Percentiles rank a stretch among this genome's conserved stretches.
Conservation (phyloP, 2,797 vertebrate species). For the Chloroceryle inda region DNA sequence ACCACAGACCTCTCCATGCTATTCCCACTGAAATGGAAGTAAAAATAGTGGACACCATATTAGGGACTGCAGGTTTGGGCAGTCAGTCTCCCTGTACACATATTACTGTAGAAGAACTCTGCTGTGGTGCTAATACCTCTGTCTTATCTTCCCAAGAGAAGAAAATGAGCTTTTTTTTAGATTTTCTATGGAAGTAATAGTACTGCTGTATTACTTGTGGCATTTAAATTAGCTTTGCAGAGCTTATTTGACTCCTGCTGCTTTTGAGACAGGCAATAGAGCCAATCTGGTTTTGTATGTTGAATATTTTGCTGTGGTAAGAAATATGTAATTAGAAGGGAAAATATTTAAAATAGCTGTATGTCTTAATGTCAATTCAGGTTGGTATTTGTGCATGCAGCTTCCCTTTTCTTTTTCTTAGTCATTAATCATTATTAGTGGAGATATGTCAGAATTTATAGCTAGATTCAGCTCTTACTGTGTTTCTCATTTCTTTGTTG, state of each 20-base stretch:
- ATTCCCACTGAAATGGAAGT: not conserved
- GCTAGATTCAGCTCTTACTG: slow-evolving; percentile 37
- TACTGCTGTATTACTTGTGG: slow-evolving; percentile 40
- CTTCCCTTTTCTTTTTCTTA: slow-evolving; percentile 56
- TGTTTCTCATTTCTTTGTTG: slow-evolving; percentile 61
- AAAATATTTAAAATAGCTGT: slow-evolving; percentile 80
- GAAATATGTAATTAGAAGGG: slow-evolving; percentile 80
- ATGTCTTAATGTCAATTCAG: slow-evolving; percentile 69
- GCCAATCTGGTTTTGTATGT: slow-evolving; percentile 57
- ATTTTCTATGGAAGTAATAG: slow-evolving; percentile 46
- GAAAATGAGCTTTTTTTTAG: slow-evolving; percentile 50
- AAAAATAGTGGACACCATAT: not conserved
- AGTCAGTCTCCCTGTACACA: not conserved
- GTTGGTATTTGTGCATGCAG: slow-evolving; percentile 44
- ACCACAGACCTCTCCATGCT: not conserved
- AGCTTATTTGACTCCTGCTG: slow-evolving; percentile 67
- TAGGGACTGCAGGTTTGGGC: not conserved
- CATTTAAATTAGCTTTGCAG: slow-evolving; percentile 72
- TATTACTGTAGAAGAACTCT: not conserved
- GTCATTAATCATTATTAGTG: slow-evolving; percentile 80
- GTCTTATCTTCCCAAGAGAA: not conserved
- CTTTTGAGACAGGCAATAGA: slow-evolving; percentile 47
- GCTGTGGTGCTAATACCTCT: slow-evolving; percentile 11
- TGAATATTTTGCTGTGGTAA: slow-evolving; percentile 66
- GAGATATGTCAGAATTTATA: slow-evolving; percentile 68